Evolutionary conservation across 2,797 vertebrate species (phyloP).

Genomic region (Iguana delicatissima): DNA sequence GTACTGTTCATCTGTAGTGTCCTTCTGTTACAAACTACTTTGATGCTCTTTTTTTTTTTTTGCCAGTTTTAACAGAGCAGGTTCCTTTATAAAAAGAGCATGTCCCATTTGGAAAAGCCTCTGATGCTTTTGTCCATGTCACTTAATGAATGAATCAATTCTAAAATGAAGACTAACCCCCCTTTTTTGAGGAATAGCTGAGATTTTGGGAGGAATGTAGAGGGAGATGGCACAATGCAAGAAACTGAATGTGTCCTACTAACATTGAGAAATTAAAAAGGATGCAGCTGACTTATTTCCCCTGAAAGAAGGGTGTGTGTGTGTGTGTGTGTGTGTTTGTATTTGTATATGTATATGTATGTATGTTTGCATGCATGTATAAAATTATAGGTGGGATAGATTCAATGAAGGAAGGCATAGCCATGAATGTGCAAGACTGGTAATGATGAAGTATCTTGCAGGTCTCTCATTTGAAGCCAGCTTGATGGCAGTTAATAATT

Average conservation of each 20-base stretch:
- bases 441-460: too few relatives aligned
- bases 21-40: neutral
- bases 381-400: too few relatives aligned
- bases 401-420: too few relatives aligned
- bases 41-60: fast-evolving
- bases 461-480: too few relatives aligned
- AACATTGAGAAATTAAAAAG: neutral
- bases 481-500: too few relatives aligned
- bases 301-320: neutral
- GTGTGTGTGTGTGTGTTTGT: too few relatives aligned
- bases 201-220: neutral
- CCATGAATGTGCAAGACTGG: too few relatives aligned
- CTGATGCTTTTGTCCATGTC: neutral
- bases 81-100: neutral
- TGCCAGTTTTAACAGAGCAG: neutral
- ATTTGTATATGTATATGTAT: too few relatives aligned
- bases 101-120: neutral
- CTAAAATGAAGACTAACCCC: neutral
- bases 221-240: neutral
- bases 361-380: too few relatives aligned
- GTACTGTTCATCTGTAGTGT: neutral
- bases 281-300: neutral
- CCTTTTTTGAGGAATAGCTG: neutral
- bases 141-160: constrained; percentile 11
- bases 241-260: neutral